A percentile compares a stretch with the other conserved stretches of the same genome.
Conservation (phyloP, 2,888 invertebrate genomes). For the Tinea pellionella region DNA sequence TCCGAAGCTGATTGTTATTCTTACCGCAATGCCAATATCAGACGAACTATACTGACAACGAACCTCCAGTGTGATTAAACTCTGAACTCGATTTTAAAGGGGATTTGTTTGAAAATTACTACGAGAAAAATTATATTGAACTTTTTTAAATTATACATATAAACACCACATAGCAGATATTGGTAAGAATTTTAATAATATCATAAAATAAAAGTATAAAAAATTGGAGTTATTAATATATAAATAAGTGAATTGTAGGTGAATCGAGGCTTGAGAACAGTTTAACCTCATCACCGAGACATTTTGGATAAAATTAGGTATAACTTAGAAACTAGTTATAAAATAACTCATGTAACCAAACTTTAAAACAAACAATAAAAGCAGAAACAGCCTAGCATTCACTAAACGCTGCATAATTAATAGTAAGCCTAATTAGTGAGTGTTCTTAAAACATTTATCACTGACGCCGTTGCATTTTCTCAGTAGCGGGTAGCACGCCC, state of each 20-base stretch:
- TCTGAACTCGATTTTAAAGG: background rate
- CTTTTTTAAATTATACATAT: no score
- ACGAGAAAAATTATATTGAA: background rate
- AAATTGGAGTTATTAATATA: no score
- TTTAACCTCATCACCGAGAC: no score
- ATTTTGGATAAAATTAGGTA: no score
- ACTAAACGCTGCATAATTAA: background rate
- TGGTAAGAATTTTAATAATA: no score
- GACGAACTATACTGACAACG: conserved; percentile 10
- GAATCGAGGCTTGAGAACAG: no score
- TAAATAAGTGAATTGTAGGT: no score
- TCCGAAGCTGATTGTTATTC: conserved; percentile 41
- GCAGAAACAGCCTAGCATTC: background rate
- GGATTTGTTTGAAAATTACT: conserved; percentile 1
- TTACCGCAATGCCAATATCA: conserved; percentile 37
- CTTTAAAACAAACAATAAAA: background rate
- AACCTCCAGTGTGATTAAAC: conserved; percentile 8
- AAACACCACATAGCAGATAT: no score
- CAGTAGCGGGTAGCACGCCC: background rate
- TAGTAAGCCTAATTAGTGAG: background rate
- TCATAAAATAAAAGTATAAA: no score
- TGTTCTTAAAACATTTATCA: conserved; percentile 6
- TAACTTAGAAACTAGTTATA: background rate
- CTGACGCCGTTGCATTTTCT: conserved; percentile 1
- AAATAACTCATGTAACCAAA: background rate